phyloP scores from a whole-genome alignment of 1,140 invertebrate genomes.

The Bombus breviceps region DNA sequence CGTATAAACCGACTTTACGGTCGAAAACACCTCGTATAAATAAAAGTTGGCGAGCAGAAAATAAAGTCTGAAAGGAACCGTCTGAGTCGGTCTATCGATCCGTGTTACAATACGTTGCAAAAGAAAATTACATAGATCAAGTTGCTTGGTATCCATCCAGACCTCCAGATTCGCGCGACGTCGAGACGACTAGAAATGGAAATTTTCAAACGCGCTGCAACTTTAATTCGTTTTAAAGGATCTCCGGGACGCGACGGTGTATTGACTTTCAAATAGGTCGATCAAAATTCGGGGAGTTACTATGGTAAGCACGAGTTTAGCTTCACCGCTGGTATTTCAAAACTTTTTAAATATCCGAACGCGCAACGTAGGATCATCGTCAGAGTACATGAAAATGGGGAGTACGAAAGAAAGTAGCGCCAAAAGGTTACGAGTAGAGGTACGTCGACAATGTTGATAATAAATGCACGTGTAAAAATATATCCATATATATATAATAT shows the following conservation, averaged over 20 bases:
- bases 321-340: not conserved
- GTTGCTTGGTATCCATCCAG: not conserved
- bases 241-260: not conserved
- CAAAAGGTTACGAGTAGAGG: not conserved
- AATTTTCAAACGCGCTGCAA: constrained; percentile 26
- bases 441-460: not conserved
- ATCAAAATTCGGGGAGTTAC: constrained; percentile 12
- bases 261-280: constrained; percentile 42
- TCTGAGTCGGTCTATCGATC: constrained; percentile 15
- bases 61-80: not conserved
- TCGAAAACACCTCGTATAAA: not conserved
- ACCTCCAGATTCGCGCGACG: not conserved
- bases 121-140: constrained; percentile 20
- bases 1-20: not conserved
- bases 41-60: not conserved
- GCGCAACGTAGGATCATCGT: not conserved
- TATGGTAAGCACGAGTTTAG: constrained; percentile 1
- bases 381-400: too few species aligned
- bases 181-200: constrained; percentile 1
- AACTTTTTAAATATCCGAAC: constrained; percentile 42
- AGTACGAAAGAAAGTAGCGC: not conserved
- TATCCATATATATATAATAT: too few species aligned
- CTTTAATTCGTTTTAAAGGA: constrained; percentile 43
- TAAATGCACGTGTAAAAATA: not conserved
- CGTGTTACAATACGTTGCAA: not conserved